Percentiles rank a stretch among this genome's conserved stretches.
Conservation (phyloP, 2,113 vertebrate genomes). For the Condylura cristata region DNA sequence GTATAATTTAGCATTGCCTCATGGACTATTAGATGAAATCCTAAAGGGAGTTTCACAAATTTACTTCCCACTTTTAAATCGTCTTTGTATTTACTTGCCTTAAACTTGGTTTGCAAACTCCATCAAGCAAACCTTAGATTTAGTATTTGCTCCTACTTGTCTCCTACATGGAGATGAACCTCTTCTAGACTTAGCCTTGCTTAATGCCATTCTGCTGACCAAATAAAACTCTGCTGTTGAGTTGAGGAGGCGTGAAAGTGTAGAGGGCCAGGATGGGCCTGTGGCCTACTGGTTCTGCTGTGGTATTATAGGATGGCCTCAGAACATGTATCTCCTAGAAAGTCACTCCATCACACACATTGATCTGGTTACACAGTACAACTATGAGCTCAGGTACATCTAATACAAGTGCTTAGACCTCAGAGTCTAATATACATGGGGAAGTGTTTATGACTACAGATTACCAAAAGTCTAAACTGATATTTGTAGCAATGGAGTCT, state of each 20-base stretch:
- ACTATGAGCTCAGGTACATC: not conserved
- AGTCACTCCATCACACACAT: not conserved
- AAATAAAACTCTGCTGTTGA: not conserved
- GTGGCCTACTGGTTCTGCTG: not conserved
- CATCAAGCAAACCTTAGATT: not conserved
- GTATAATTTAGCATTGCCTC: not conserved
- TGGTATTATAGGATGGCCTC: not conserved
- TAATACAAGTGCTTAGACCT: not conserved
- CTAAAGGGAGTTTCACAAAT: not conserved
- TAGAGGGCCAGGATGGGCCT: not conserved
- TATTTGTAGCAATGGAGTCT: not conserved
- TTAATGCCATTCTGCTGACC: not conserved
- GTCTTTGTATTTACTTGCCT: conserved; percentile 1
- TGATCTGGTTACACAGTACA: not conserved
- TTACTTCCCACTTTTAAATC: not conserved
- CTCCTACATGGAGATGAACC: not conserved
- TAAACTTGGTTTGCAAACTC: not conserved
- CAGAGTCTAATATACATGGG: not conserved
- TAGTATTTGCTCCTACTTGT: not conserved
- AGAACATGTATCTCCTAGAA: not conserved
- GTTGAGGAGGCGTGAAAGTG: not conserved
- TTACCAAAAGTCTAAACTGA: not conserved
- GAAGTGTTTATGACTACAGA: not conserved
- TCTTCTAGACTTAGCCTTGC: not conserved
- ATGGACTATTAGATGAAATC: not conserved